phyloP scores from a whole-genome alignment of 2,797 vertebrate genomes.

The Sphaeramia orbicularis region DNA sequence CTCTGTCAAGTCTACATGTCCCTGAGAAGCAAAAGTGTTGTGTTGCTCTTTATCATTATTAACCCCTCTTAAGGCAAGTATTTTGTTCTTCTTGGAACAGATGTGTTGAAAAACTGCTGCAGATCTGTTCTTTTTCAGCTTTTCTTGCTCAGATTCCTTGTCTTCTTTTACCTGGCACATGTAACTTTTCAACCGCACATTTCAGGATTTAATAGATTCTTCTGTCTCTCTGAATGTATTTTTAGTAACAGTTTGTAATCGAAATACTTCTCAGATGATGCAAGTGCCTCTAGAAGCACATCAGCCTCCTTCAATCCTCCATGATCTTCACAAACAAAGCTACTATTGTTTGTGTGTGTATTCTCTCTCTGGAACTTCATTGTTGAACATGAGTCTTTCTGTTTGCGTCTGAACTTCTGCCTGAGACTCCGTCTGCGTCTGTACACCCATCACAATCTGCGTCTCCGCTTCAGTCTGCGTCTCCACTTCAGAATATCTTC shows the following conservation, averaged over 20 bases:
- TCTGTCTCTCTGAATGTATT: background rate
- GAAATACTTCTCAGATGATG: background rate
- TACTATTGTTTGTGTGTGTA: background rate
- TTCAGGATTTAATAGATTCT: background rate
- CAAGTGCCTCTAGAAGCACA: slow-evolving; percentile 13
- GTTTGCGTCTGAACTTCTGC: slow-evolving; percentile 58
- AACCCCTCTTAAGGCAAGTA: background rate
- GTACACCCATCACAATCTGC: slow-evolving; percentile 47
- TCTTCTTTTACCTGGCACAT: background rate
- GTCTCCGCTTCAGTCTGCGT: slow-evolving; percentile 71
- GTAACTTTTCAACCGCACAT: slow-evolving; percentile 9
- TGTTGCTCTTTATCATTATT: too few relatives aligned
- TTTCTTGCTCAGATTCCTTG: background rate
- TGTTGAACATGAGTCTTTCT: background rate
- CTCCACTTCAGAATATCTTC: slow-evolving; percentile 64
- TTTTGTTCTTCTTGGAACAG: slow-evolving; percentile 8
- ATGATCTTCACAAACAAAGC: background rate
- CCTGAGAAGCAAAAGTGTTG: background rate
- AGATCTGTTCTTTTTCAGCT: background rate
- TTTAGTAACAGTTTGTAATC: background rate
- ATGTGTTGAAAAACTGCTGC: background rate
- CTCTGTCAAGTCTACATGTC: slow-evolving; percentile 12
- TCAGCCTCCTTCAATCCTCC: slow-evolving; percentile 15
- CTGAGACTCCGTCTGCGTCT: slow-evolving; percentile 64
- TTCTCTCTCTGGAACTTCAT: slow-evolving; percentile 8